Conservation (phyloP, 2,888 invertebrate genomes). For the Spilarctia lutea region DNA sequence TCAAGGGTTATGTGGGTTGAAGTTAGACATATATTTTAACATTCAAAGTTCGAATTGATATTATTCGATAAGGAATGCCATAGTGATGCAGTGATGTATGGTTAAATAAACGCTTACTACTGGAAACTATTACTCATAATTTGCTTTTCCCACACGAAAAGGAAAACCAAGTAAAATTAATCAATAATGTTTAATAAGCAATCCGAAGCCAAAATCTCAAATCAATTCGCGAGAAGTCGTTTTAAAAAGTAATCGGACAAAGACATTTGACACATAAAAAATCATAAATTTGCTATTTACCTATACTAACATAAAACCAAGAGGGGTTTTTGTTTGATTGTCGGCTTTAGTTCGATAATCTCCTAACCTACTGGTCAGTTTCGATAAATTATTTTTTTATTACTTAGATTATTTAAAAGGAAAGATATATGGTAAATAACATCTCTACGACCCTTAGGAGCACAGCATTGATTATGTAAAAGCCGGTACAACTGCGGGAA, state of each 20-base stretch:
- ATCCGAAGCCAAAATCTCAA: too few relatives aligned
- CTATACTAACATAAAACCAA: not conserved
- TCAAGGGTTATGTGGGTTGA: too few relatives aligned
- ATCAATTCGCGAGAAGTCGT: not conserved
- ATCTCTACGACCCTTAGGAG: not conserved
- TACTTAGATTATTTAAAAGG: not conserved
- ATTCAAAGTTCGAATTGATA: too few relatives aligned
- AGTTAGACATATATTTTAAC: too few relatives aligned
- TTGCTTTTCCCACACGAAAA: too few relatives aligned
- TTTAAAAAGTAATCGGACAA: not conserved
- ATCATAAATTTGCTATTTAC: conserved; percentile 25
- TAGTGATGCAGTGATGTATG: too few relatives aligned
- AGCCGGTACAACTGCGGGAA: not conserved
- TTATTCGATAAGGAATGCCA: too few relatives aligned
- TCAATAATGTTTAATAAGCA: not conserved
- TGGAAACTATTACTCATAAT: too few relatives aligned
- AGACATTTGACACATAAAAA: not conserved
- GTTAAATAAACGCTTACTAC: too few relatives aligned
- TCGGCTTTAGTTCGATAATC: not conserved
- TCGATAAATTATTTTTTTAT: not conserved
- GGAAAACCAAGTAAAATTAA: not conserved
- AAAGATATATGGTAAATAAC: not conserved
- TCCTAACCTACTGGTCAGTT: not conserved
- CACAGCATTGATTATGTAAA: not conserved
- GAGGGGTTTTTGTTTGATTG: not conserved